These are phyloP conservation scores for Casuarius casuarius DNA, from an alignment of 2,113 vertebrate genomes.

Conservation along the genomic window DNA sequence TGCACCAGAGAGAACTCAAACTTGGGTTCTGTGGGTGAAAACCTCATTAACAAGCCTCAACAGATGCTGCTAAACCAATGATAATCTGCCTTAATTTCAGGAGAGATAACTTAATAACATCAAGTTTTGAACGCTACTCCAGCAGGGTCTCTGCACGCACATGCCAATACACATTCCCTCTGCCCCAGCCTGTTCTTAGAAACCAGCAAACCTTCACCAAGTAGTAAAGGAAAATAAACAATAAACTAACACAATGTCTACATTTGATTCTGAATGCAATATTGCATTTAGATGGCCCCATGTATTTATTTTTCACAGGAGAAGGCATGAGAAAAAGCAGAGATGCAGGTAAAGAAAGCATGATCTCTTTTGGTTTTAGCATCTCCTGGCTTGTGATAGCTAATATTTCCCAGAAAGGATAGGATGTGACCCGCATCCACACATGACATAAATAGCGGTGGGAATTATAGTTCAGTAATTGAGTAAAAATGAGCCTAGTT, in stretches of 20 bases:
- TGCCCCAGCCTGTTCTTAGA: not conserved
- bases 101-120: not conserved
- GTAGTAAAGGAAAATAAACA: not conserved
- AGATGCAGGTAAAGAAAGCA: not conserved
- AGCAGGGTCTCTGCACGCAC: not conserved
- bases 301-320: not conserved
- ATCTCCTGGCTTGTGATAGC: not conserved
- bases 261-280: not conserved
- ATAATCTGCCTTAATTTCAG: not conserved
- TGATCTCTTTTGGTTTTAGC: not conserved
- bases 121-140: not conserved
- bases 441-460: not conserved
- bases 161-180: not conserved
- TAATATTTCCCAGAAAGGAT: not conserved
- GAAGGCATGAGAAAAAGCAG: not conserved
- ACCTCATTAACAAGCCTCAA: not conserved
- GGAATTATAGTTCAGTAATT: not conserved
- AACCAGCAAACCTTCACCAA: not conserved
- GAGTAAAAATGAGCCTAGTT: not conserved
- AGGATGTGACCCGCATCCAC: not conserved
- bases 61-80: not conserved
- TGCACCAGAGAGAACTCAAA: not conserved
- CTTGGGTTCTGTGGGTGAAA: not conserved
- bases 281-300: not conserved
- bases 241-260: not conserved